Evolutionary conservation across 1,140 invertebrate genomes (phyloP), one percentile per base, ranked within the genome.

Genomic region (Drosophila arawakana): DNA sequence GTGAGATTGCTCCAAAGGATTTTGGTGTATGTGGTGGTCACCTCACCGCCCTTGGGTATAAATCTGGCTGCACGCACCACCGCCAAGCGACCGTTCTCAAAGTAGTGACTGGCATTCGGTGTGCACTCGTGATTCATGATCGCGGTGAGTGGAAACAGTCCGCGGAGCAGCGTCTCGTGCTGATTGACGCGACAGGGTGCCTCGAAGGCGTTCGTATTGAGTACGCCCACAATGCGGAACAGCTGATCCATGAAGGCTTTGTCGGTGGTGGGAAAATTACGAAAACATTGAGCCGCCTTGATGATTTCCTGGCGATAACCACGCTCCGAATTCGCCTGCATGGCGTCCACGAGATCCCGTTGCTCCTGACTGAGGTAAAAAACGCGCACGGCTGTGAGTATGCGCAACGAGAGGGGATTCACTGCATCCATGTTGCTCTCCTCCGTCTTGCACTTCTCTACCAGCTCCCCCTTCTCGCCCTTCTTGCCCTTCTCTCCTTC

Each of bases 201-300:
- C 93, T 97, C 96, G 75, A 96, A 96, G 8, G 96, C 95, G 82
- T 96, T 97, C 3, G 96, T 95, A 80, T 97, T 95, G 52, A 97
- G 93, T 9, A 95, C 94, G 49, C 93, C 94, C 65, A 95, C 95
- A 7, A 90, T 73, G 0, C 88, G 88, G 25, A 92, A 91, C 0
- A 92, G 66, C 52, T 86, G 82, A 62, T 92, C 91, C 91, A 92
- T 91, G 59, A 91, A 91, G 4, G 34, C 39, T 13, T 89, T 89
- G 13, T 92, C 91, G 7, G 91, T 95, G 58, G 94, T 93, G 41
- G 93, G 77, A 3, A 93, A 93, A 73, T 95, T 93, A 30, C 93
- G 88, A 44, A 95, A 94, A 76, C 93, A 94, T 74, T 93, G 92
- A 58, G 94, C 94, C 34, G 96, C 91, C 44, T 94, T 90, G 58